These are phyloP conservation scores for Iphiclides podalirius DNA, from an alignment of 2,888 invertebrate species.

Conservation along the genomic window DNA sequence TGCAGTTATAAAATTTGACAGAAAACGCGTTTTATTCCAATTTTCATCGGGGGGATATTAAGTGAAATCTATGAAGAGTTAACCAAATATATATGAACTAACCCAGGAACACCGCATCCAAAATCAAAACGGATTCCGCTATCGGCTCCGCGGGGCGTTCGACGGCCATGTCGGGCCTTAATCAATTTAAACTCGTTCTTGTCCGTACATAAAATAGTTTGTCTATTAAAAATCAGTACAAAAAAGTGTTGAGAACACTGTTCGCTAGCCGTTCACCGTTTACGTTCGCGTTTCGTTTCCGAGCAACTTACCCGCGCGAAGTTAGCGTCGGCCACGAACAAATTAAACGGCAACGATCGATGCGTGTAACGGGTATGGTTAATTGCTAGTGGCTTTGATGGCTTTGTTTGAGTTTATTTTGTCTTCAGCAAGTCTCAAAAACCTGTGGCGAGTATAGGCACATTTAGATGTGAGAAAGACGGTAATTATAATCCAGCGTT, in stretches of 20 bases:
- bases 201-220: conserved; percentile 22
- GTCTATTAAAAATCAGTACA: conserved; percentile 24
- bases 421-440: too few species aligned
- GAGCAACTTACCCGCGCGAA: conserved; percentile 3
- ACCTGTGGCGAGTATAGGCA: too few species aligned
- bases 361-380: conserved; percentile 1
- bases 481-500: too few species aligned
- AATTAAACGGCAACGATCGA: conserved; percentile 1
- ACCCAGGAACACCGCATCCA: conserved; percentile 7
- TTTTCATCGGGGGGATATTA: too few species aligned
- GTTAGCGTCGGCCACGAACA: neutral
- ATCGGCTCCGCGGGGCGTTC: conserved; percentile 27
- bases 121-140: neutral
- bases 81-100: too few species aligned
- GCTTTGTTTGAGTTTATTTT: too few species aligned
- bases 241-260: conserved; percentile 17
- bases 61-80: too few species aligned
- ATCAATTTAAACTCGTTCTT: conserved; percentile 51
- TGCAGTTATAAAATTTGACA: too few species aligned
- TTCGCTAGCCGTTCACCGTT: conserved; percentile 6
- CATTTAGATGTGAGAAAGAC: too few species aligned
- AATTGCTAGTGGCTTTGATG: neutral
- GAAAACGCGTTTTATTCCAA: too few species aligned
- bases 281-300: neutral
- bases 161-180: conserved; percentile 43